These are phyloP conservation scores for Brenthis hecate DNA, from an alignment of 2,888 invertebrate species.

Conservation along the genomic window DNA sequence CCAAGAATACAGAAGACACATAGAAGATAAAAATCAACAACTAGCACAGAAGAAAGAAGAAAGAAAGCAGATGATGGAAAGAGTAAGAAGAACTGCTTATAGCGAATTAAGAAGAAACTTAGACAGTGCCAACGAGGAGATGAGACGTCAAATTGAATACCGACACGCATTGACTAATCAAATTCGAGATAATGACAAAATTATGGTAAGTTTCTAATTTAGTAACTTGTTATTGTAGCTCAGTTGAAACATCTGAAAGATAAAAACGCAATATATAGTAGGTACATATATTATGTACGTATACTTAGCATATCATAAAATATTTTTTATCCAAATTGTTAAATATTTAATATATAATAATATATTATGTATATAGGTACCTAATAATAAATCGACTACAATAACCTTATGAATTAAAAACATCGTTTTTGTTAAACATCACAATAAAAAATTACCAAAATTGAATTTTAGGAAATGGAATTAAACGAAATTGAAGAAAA, in stretches of 20 bases:
- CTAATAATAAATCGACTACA: too few species aligned
- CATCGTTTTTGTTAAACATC: background rate
- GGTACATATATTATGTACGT: too few species aligned
- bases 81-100: conserved; percentile 59
- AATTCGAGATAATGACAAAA: conserved; percentile 60
- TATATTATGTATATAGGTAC: too few species aligned
- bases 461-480: conserved; percentile 59
- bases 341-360: too few species aligned
- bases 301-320: too few species aligned
- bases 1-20: conserved; percentile 60
- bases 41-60: conserved; percentile 52
- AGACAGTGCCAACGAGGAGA: conserved; percentile 58
- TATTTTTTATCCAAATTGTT: too few species aligned
- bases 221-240: too few species aligned
- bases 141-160: conserved; percentile 62
- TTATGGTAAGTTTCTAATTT: conserved; percentile 50
- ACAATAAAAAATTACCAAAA: conserved; percentile 9
- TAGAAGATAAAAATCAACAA: conserved; percentile 53
- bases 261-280: too few species aligned
- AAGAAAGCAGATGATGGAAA: conserved; percentile 55
- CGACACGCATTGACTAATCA: conserved; percentile 60
- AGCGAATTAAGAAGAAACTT: conserved; percentile 57
- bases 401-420: background rate
- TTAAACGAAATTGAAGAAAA: conserved; percentile 53
- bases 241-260: too few species aligned